Percentiles rank a stretch among this genome's conserved stretches.
These are phyloP conservation scores for Chionoecetes opilio DNA, from an alignment of 1,140 invertebrate species.

Conservation along the genomic window DNA sequence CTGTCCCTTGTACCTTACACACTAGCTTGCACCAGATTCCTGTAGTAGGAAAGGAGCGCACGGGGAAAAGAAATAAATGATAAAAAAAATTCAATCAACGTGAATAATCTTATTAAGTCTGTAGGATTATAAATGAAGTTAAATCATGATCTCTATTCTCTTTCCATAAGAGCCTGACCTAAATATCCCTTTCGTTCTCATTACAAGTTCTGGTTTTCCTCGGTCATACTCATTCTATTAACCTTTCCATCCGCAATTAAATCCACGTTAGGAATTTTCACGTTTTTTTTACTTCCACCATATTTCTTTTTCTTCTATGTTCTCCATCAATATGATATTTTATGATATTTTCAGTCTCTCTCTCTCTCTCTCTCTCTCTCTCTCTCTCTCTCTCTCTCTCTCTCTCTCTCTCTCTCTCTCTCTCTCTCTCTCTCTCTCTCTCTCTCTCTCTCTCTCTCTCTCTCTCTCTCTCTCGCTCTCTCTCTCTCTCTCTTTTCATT, in stretches of 20 bases:
- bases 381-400: conserved; percentile 35
- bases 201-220: background rate
- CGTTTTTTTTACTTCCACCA: background rate
- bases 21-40: too few species aligned
- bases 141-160: too few species aligned
- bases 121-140: too few species aligned
- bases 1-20: too few species aligned
- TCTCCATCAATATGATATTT: background rate
- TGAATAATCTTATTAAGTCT: too few species aligned
- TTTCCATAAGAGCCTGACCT: too few species aligned
- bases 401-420: background rate
- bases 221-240: background rate
- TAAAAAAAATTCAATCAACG: too few species aligned
- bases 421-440: background rate
- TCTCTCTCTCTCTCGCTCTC: too few species aligned
- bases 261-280: too few species aligned
- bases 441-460: background rate
- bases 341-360: conserved; percentile 1
- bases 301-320: background rate
- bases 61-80: too few species aligned
- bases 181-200: too few species aligned
- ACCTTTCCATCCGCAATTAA: background rate
- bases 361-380: background rate
- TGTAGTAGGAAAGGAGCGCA: too few species aligned
- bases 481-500: background rate